Evolutionary conservation across 2,888 invertebrate species (phyloP).

Genomic region (Leptura quadrifasciata): DNA sequence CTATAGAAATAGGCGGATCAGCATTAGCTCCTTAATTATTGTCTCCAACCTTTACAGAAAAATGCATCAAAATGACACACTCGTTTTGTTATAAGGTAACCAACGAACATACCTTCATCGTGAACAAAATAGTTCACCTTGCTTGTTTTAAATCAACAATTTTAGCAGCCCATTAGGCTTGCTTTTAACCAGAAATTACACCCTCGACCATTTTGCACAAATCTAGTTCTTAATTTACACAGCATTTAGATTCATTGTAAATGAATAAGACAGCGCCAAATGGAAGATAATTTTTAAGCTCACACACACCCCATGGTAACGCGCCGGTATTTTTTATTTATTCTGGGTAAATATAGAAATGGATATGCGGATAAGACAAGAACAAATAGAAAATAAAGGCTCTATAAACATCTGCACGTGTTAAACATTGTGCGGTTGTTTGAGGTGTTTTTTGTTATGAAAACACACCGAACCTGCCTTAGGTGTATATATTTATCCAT

Average conservation of each 20-base stretch:
- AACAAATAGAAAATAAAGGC: conserved; percentile 12
- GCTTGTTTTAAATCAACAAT: too few species aligned
- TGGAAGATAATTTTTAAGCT: not conserved
- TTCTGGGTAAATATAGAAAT: conserved; percentile 11
- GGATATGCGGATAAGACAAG: conserved; percentile 23
- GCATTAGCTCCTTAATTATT: too few species aligned
- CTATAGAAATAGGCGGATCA: too few species aligned
- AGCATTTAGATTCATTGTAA: not conserved
- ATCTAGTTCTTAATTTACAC: too few species aligned
- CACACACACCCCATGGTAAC: not conserved
- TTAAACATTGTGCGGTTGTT: conserved; percentile 17
- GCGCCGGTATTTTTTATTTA: conserved; percentile 5
- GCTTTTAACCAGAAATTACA: too few species aligned
- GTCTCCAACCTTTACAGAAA: too few species aligned
- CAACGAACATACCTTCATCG: too few species aligned
- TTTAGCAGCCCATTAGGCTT: too few species aligned
- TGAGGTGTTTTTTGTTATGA: not conserved
- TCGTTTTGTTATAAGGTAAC: too few species aligned
- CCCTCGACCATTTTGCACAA: too few species aligned
- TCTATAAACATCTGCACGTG: conserved; percentile 24
- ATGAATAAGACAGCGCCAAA: not conserved
- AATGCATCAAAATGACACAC: too few species aligned
- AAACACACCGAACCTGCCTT: not conserved
- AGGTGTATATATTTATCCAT: conserved; percentile 9
- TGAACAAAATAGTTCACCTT: too few species aligned